These are phyloP conservation scores for Mohoua ochrocephala DNA, from an alignment of 2,113 vertebrate species.

Conservation along the genomic window DNA sequence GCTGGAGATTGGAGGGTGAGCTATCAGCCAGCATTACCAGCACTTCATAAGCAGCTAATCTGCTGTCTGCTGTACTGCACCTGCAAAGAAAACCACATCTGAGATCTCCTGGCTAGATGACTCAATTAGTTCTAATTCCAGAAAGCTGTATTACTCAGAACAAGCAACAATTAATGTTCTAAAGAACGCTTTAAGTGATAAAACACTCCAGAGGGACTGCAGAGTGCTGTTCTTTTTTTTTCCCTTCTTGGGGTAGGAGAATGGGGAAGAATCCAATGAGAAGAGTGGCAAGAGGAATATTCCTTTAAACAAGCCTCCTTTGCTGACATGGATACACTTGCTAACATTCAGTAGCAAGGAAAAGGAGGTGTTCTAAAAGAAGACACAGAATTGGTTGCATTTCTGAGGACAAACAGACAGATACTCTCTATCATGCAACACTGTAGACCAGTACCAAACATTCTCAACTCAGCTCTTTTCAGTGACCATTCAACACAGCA, in stretches of 20 bases:
- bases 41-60: constrained; percentile 95
- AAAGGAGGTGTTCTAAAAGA: neutral
- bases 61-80: constrained; percentile 93
- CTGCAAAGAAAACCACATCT: constrained; percentile 66
- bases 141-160: neutral
- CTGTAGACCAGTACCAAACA: neutral
- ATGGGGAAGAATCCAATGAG: neutral
- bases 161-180: neutral
- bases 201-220: neutral
- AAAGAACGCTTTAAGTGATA: neutral
- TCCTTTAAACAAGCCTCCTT: neutral
- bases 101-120: neutral
- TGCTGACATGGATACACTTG: neutral
- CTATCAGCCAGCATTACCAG: constrained; percentile 98
- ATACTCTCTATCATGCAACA: neutral
- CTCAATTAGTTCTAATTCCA: constrained; percentile 17
- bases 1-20: constrained; percentile 89
- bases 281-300: neutral
- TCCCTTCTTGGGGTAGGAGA: neutral
- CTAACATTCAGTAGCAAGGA: neutral
- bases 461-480: neutral
- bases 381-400: neutral
- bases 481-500: neutral
- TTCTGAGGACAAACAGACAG: neutral
- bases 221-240: neutral